These are phyloP conservation scores for Bungarus multicinctus DNA, from an alignment of 2,113 vertebrate species.

Conservation along the genomic window DNA sequence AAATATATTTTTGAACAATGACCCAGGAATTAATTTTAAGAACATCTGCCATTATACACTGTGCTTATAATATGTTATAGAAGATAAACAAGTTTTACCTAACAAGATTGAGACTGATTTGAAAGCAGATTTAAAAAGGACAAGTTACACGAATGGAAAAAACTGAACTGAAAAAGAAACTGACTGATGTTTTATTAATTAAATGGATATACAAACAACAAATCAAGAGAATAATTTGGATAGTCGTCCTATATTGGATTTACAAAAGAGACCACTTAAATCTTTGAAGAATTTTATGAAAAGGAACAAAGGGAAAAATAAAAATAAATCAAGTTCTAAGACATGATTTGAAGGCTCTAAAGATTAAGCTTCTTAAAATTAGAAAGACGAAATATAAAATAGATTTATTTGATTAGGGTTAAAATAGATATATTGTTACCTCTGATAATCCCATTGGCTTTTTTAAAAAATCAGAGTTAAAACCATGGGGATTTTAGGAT, in stretches of 20 bases:
- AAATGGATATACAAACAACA: not conserved
- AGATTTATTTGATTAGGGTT: not conserved
- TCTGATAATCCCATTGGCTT: not conserved
- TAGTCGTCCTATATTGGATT: not conserved
- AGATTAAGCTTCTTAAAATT: not conserved
- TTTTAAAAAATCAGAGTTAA: too few relatives aligned
- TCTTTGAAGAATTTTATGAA: not conserved
- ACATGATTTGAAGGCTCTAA: not conserved
- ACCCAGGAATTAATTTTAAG: not conserved
- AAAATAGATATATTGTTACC: not conserved
- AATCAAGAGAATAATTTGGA: not conserved
- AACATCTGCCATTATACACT: not conserved
- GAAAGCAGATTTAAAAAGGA: not conserved
- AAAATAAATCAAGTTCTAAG: not conserved
- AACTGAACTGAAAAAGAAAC: not conserved
- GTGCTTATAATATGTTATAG: not conserved
- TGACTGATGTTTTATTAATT: not conserved
- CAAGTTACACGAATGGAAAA: too few relatives aligned
- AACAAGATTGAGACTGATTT: not conserved
- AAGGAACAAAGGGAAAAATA: not conserved
- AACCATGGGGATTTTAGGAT: not conserved
- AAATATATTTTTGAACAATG: not conserved
- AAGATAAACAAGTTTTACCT: not conserved
- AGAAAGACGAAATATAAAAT: not conserved
- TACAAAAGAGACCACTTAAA: not conserved